These are phyloP conservation scores for Sternotherus odoratus DNA, from an alignment of 2,797 vertebrate genomes.

Conservation along the genomic window DNA sequence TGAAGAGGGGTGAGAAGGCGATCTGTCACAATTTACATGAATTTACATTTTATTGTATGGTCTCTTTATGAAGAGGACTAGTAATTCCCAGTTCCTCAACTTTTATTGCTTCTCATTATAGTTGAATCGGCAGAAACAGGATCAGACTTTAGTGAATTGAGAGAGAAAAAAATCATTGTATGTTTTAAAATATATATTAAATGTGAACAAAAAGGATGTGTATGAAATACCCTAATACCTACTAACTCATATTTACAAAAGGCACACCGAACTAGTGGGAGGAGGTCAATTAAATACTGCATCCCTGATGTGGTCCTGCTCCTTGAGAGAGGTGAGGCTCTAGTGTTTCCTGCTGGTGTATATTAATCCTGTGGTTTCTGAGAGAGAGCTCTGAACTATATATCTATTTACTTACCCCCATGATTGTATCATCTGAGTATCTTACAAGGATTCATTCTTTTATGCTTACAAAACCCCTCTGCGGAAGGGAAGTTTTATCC, in stretches of 20 bases:
- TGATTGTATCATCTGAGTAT: neutral
- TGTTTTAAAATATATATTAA: neutral
- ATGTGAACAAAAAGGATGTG: neutral
- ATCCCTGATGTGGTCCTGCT: accelerated
- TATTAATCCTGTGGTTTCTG: neutral
- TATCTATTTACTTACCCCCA: neutral
- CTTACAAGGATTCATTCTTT: neutral
- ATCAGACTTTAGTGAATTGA: neutral
- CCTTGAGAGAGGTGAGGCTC: accelerated
- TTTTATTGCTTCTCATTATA: neutral
- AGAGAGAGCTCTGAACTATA: neutral
- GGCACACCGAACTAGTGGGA: neutral
- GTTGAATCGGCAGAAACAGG: neutral
- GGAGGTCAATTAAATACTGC: neutral
- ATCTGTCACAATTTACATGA: too few species aligned
- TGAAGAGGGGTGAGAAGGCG: too few species aligned
- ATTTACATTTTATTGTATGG: neutral
- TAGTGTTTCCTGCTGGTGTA: accelerated
- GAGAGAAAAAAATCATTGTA: neutral
- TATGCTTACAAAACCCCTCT: neutral
- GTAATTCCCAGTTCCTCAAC: neutral
- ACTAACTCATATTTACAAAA: neutral
- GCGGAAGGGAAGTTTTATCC: neutral
- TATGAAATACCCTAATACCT: neutral
- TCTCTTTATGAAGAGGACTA: neutral